Evolutionary conservation across 2,888 invertebrate genomes (phyloP), one percentile per base, ranked within the genome.

Genomic region (Chrysolina haemoptera): DNA sequence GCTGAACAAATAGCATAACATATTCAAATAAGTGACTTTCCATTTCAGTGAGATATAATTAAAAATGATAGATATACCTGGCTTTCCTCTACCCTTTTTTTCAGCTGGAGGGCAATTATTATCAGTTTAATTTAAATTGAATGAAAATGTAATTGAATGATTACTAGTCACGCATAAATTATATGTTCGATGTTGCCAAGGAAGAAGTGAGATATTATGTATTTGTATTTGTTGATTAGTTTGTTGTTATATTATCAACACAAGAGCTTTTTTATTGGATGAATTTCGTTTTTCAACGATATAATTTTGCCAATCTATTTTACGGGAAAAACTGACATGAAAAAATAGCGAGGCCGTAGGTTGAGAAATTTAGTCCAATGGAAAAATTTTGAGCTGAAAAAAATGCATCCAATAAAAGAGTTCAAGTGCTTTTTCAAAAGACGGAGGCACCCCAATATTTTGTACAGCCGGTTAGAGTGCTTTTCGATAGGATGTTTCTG

Each of bases 31-130:
- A 75, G 65, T 70, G 62, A 79, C 79, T 79, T 79, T 79, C 79
- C 73, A 75, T 79, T 79, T 76, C 79, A 68, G 68, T 64, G 66
- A 65, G 75, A 71, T 53, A 73, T 70, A 76, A 78, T 78, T 78
- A 78, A 73, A 78, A 78, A 75, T 76, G 70, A 75, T 78, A 72
- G 76, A 78, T 74, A 74, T 69, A 66, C 71, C 71, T 48, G 41
- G 63, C 78, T 78, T 78, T 75, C 76, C 67, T 75, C 73, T 27
- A 62, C 48, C 73, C 71, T 68, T 74, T 69, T n/a, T 63, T 70
- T 59, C 43, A 11, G 43, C 50, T 22, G 14, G 62, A n/a, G 64
- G 67, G 46, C 46, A 50, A 70, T 70, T 63, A 76, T 74, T 76
- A 69, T 70, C 66, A 68, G 63, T 67, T 75, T 66, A 62, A 71